phyloP scores from a whole-genome alignment of 1,140 invertebrate species.

The Euwallacea fornicatus region DNA sequence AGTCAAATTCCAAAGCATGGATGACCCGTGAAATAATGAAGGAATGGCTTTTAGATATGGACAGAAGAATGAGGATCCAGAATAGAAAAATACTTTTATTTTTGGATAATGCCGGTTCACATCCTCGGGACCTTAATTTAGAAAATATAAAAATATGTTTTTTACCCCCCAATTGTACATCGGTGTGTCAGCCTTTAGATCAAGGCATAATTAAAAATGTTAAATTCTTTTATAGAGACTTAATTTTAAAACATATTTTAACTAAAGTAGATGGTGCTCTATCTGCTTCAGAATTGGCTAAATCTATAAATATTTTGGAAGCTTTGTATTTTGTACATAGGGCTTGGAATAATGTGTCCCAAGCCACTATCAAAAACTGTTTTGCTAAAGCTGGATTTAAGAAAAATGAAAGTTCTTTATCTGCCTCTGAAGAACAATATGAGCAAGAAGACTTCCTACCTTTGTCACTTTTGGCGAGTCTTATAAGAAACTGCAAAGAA shows the following conservation, averaged over 20 bases:
- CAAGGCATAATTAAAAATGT: neutral
- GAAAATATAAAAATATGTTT: neutral
- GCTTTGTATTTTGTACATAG: neutral
- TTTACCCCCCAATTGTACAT: neutral
- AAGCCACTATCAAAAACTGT: neutral
- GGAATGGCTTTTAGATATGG: neutral
- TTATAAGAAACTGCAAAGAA: too few relatives aligned
- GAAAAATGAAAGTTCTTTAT: too few relatives aligned
- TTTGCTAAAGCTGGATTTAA: neutral
- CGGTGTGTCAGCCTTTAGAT: neutral
- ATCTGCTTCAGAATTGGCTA: neutral
- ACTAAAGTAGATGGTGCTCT: neutral
- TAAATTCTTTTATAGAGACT: neutral
- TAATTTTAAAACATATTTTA: slow-evolving; percentile 1
- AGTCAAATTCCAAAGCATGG: neutral
- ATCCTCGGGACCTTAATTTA: neutral
- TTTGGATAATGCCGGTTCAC: neutral
- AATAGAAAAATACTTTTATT: neutral
- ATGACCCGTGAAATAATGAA: neutral
- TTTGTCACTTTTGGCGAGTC: too few relatives aligned
- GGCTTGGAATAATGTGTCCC: neutral
- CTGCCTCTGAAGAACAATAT: too few relatives aligned
- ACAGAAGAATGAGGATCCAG: neutral
- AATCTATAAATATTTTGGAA: neutral
- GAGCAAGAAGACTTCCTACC: too few relatives aligned